A percentile compares a stretch with the other conserved stretches of the same genome.
Conservation (phyloP, 2,888 invertebrate genomes). For the Timema podura region DNA sequence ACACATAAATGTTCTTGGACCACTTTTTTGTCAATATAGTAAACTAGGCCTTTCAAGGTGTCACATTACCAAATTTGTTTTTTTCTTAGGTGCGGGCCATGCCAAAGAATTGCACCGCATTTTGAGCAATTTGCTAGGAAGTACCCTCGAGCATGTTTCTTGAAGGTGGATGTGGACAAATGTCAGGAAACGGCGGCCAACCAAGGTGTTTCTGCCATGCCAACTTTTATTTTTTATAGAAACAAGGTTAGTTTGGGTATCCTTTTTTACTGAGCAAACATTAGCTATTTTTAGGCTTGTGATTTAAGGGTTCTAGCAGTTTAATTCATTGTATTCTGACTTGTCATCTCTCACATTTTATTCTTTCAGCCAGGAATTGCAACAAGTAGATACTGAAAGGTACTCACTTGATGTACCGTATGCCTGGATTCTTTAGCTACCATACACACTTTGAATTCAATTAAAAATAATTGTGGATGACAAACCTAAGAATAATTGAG, state of each 20-base stretch:
- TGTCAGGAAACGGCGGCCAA: constrained; percentile 83
- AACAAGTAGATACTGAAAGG: neutral
- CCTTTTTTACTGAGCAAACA: constrained; percentile 19
- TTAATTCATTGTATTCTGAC: neutral
- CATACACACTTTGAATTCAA: too few relatives aligned
- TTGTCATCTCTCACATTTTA: neutral
- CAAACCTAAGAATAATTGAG: too few relatives aligned
- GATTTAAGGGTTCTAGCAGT: too few relatives aligned
- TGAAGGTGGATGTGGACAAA: constrained; percentile 93
- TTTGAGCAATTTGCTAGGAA: constrained; percentile 85
- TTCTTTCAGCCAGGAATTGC: neutral
- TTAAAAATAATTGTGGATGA: too few relatives aligned
- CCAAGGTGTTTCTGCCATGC: constrained; percentile 94
- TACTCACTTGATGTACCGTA: neutral
- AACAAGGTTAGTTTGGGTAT: constrained; percentile 56
- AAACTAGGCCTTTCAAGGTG: constrained; percentile 17
- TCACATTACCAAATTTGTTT: constrained; percentile 22
- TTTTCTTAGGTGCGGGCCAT: constrained; percentile 86
- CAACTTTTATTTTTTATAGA: constrained; percentile 94
- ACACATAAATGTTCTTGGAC: too few relatives aligned
- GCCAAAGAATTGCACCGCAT: constrained; percentile 87
- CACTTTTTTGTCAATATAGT: neutral
- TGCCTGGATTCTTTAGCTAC: too few relatives aligned
- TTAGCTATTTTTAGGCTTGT: neutral
- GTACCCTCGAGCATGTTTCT: constrained; percentile 83